Evolutionary conservation across 2,797 vertebrate species (phyloP), one percentile per base, ranked within the genome.

Genomic region (Melopsittacus undulatus): DNA sequence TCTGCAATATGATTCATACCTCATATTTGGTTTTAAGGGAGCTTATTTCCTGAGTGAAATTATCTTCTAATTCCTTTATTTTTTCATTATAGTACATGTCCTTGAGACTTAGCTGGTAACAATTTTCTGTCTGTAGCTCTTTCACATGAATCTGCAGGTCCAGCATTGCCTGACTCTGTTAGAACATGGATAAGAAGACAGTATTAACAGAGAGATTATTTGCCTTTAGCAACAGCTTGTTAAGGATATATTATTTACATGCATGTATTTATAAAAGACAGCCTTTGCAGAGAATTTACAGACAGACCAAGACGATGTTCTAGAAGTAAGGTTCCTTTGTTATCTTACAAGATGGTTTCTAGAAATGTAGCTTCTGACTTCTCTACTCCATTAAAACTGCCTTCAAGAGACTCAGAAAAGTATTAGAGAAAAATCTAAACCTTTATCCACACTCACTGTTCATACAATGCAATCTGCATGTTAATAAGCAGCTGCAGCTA

Each of bases 71-170:
- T 83, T 98, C 98, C 95, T 98, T 98, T 90, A 99, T 98, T 97
- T 99, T 99, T 97, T 99, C 98, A 8, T 97, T 98, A 96, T 98
- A 98, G 96, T 98, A 98, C 95, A 99, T 98, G 92, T 99, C 99
- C 95, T 98, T 99, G 56, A 99, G 98, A 45, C 97, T 98, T 34
- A 99, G 98, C 86, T 99, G 98, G n/a, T 99, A 99, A 82, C 99
- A 98, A 24, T 98, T 99, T 97, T 99, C 98, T 98, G 98, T 98
- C 95, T 99, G 98, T 82, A 99, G 96, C 90, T 99, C 99, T 80
- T 98, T 98, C 90, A 99, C 98, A 32, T 96, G 98, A 27, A 98
- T 98, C 96, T 98, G 99, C 87, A 99, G 98, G 90, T 99, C 99
- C 96, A 98, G 48, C 98, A 98, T 98, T 83, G 98, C 86, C 96